Evolutionary conservation across 2,888 invertebrate genomes (phyloP).

Genomic region (Andrena minutula): DNA sequence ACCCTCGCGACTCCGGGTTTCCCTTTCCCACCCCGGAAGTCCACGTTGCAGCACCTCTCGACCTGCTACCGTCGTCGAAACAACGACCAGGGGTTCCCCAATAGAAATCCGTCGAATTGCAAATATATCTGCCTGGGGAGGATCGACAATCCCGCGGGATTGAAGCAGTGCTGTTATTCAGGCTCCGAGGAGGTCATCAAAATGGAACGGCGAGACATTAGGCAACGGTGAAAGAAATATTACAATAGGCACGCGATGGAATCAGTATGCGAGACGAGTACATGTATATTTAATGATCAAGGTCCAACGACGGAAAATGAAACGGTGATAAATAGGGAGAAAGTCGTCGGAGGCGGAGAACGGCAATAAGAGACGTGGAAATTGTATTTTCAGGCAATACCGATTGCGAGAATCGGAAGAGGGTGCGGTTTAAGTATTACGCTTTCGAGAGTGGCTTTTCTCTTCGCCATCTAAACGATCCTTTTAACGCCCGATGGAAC

Average conservation of each 20-base stretch:
- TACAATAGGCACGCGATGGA: background rate
- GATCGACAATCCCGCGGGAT: too few relatives aligned
- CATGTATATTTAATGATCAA: background rate
- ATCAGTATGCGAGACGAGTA: background rate
- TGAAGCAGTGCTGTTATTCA: too few relatives aligned
- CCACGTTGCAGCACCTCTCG: background rate
- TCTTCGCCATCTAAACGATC: background rate
- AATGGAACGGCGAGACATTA: too few relatives aligned
- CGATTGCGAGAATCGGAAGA: constrained; percentile 27
- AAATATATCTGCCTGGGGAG: too few relatives aligned
- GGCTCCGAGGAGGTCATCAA: too few relatives aligned
- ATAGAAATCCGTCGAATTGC: background rate
- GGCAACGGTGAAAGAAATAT: constrained; percentile 6
- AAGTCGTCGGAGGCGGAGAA: constrained; percentile 47
- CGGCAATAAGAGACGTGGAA: constrained; percentile 38
- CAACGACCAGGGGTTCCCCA: background rate
- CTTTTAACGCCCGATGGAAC: background rate
- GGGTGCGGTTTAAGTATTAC: constrained; percentile 55
- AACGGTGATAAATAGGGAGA: constrained; percentile 39
- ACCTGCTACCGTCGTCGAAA: background rate
- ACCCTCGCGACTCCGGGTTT: constrained; percentile 22
- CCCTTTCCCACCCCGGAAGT: constrained; percentile 16
- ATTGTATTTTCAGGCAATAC: constrained; percentile 32
- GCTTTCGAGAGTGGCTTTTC: constrained; percentile 45
- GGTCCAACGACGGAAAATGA: constrained; percentile 28